Evolutionary conservation across 1,140 invertebrate genomes (phyloP).

Genomic region (Aphaenogaster floridana): DNA sequence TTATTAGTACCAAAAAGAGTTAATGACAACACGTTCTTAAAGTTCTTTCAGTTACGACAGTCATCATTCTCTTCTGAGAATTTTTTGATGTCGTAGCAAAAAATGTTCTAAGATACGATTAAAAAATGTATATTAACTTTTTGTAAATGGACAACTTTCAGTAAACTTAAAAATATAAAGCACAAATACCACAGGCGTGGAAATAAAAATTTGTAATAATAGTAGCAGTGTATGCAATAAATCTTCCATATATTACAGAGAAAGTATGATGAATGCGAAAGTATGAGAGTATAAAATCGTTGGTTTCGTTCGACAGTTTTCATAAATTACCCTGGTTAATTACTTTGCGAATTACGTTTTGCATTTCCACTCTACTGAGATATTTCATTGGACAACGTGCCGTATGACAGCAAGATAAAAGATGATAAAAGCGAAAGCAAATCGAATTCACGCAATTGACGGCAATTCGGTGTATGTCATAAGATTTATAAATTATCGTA

Average conservation of each 20-base stretch:
- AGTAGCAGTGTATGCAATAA: not conserved
- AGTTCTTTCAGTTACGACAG: not conserved
- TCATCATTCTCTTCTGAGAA: not conserved
- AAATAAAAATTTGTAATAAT: not conserved
- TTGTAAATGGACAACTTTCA: not conserved
- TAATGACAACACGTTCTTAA: not conserved
- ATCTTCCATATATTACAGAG: constrained; percentile 13
- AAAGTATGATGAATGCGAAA: constrained; percentile 28
- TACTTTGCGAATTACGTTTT: not conserved
- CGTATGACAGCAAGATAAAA: not conserved
- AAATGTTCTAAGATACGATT: not conserved
- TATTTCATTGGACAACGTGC: not conserved
- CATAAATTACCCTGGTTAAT: constrained; percentile 46
- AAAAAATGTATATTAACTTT: not conserved
- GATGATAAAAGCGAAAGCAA: constrained; percentile 49
- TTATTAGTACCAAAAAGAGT: not conserved
- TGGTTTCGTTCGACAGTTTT: not conserved
- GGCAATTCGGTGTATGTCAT: constrained; percentile 14
- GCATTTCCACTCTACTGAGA: not conserved
- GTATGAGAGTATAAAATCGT: constrained; percentile 23
- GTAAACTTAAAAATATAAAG: not conserved
- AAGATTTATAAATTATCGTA: constrained; percentile 21
- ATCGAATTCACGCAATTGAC: constrained; percentile 1
- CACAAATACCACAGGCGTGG: not conserved
- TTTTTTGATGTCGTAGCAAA: not conserved